Evolutionary conservation across 2,888 invertebrate genomes (phyloP).

Genomic region (Xestia ashworthii): DNA sequence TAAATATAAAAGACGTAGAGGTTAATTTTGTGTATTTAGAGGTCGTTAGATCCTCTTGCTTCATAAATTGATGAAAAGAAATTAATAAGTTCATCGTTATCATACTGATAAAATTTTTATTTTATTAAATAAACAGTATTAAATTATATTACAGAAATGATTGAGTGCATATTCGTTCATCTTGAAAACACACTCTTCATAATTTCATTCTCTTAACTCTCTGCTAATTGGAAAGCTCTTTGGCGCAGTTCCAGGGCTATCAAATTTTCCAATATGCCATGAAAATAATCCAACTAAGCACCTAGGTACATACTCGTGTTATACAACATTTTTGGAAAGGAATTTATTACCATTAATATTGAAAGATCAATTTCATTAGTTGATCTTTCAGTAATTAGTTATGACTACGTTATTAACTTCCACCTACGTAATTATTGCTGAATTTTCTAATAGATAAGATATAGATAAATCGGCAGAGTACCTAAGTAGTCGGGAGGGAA

Average conservation of each 20-base stretch:
- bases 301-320: background rate
- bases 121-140: background rate
- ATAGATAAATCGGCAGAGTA: too few species aligned
- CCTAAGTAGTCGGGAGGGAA: background rate
- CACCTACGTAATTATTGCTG: background rate
- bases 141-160: slow-evolving; percentile 22
- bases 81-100: background rate
- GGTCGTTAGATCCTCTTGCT: too few species aligned
- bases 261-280: slow-evolving; percentile 56
- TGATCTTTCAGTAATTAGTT: slow-evolving; percentile 8
- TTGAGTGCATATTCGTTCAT: slow-evolving; percentile 31
- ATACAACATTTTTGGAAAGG: background rate
- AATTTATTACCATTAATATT: slow-evolving; percentile 12
- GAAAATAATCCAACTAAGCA: slow-evolving; percentile 44
- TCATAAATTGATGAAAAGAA: background rate
- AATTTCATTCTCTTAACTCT: slow-evolving; percentile 55
- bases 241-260: slow-evolving; percentile 61
- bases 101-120: background rate
- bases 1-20: too few species aligned
- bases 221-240: slow-evolving; percentile 65
- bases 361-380: slow-evolving; percentile 7
- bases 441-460: too few species aligned
- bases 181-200: slow-evolving; percentile 47
- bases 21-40: too few species aligned
- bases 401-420: background rate